Evolutionary conservation across 2,888 invertebrate genomes (phyloP), one percentile per base, ranked within the genome.

Genomic region (Globia sparganii): DNA sequence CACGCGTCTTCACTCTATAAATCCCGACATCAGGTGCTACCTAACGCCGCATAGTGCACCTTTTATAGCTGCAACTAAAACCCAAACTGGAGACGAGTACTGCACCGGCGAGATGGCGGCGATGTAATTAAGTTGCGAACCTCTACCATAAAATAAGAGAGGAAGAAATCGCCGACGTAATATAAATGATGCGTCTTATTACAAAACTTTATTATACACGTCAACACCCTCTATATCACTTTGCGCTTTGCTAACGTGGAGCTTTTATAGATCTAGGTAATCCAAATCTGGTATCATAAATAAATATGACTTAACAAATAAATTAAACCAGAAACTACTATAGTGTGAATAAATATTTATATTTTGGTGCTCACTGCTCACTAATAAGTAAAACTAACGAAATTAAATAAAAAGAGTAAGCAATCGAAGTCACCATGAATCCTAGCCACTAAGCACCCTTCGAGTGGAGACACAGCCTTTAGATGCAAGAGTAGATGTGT

Each of bases 1-100:
- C 88, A 87, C 89, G 91, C 89, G 90, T 90, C 89, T 88, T 85
- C 90, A 80, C 85, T 77, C 84, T 81, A 83, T 87, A 87, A 82
- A 87, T 80, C 85, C 82, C 80, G 76, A 70, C 87, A 88, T 89
- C 89, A 85, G 88, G 85, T 87, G 88, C 88, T 87, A 88, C 88
- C 87, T 80, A 86, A 78, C 80, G 80, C 76, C 74, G 75, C 84
- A 85, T 88, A 88, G 79, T 77, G 84, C 78, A 78, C 81, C 80
- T 83, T 88, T 88, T 88, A 87, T 86, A 77, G 77, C 87, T 74
- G 78, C 75, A 79, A 86, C 86, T 87, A 79, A 80, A 83, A 85
- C 77, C 74, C 76, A 78, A 86, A 78, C 74, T 78, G 70, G 69
- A 80, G 77, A 80, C 72, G 77, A 70, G 37, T 59, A 65, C 65